Evolutionary conservation across 2,888 invertebrate genomes (phyloP).

Genomic region (Synanthedon formicaeformis): DNA sequence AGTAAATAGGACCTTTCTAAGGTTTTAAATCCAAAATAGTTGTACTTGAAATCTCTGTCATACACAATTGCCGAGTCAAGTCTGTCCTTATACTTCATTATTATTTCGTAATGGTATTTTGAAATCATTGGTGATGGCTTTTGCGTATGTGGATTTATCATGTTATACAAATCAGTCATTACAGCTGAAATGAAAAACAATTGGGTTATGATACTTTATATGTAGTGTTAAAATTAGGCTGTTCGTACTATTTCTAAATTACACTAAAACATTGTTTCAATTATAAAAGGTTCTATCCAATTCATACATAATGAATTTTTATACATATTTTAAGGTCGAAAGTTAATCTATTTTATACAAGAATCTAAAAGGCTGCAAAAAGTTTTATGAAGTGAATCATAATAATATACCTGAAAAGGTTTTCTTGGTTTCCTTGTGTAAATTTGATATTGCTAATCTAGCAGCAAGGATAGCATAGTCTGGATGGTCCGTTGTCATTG

Average conservation of each 20-base stretch:
- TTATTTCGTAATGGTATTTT: conserved; percentile 81
- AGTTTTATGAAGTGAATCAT: not conserved
- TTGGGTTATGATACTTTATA: too few relatives aligned
- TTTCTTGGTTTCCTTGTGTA: conserved; percentile 98
- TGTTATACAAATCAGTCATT: conserved; percentile 85
- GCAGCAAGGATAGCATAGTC: conserved; percentile 94
- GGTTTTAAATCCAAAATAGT: conserved; percentile 99
- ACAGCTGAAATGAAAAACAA: conserved; percentile 77
- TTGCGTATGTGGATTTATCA: conserved; percentile 80
- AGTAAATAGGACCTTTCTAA: conserved; percentile 94
- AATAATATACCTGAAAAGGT: conserved; percentile 80
- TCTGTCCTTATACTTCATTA: conserved; percentile 87
- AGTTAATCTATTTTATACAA: too few relatives aligned
- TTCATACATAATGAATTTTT: not conserved
- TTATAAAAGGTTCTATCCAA: too few relatives aligned
- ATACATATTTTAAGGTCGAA: too few relatives aligned
- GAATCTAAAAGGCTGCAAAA: not conserved
- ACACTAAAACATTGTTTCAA: too few relatives aligned
- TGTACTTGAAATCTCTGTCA: conserved; percentile 96
- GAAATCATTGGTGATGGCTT: conserved; percentile 86
- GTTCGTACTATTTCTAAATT: too few relatives aligned
- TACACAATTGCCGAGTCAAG: conserved; percentile 96
- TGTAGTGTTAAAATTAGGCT: too few relatives aligned
- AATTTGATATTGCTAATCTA: conserved; percentile 94
- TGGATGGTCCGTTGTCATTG: conserved; percentile 96